These are phyloP conservation scores for Callipepla californica DNA, from an alignment of 2,113 vertebrate species.

Conservation along the genomic window DNA sequence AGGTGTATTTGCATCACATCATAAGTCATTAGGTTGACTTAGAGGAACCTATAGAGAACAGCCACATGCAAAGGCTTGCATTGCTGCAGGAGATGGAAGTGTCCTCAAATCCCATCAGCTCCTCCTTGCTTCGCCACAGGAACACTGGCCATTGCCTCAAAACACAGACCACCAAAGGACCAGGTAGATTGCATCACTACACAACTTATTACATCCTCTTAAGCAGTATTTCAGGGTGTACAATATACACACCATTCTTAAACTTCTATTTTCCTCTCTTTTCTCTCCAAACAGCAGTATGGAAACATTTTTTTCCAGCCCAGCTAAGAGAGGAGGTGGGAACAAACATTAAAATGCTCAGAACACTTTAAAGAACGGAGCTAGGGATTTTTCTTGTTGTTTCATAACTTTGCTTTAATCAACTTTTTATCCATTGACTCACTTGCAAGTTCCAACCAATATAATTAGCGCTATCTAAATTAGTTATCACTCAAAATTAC, in stretches of 20 bases:
- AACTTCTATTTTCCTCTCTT: neutral
- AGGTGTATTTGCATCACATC: neutral
- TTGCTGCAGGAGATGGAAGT: neutral
- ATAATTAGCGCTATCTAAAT: conserved; percentile 86
- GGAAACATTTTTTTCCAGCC: conserved; percentile 21
- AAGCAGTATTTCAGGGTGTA: neutral
- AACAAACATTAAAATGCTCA: conserved; percentile 62
- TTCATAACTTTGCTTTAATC: conserved; percentile 80
- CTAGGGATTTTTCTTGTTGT: conserved; percentile 69
- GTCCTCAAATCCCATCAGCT: neutral
- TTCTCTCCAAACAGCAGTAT: neutral
- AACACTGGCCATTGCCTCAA: neutral
- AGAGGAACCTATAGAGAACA: neutral
- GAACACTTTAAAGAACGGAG: conserved; percentile 50
- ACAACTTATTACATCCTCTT: neutral
- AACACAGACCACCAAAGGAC: neutral
- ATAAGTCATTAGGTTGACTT: neutral
- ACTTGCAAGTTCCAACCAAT: conserved; percentile 72
- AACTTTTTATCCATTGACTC: conserved; percentile 70
- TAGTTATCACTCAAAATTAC: conserved; percentile 83
- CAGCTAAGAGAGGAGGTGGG: conserved; percentile 13
- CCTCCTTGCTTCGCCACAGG: neutral
- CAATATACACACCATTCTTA: neutral
- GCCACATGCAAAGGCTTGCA: neutral
- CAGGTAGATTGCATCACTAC: neutral